phyloP scores from a whole-genome alignment of 92 coral and sea anemone species.

The Micromussa lordhowensis region DNA sequence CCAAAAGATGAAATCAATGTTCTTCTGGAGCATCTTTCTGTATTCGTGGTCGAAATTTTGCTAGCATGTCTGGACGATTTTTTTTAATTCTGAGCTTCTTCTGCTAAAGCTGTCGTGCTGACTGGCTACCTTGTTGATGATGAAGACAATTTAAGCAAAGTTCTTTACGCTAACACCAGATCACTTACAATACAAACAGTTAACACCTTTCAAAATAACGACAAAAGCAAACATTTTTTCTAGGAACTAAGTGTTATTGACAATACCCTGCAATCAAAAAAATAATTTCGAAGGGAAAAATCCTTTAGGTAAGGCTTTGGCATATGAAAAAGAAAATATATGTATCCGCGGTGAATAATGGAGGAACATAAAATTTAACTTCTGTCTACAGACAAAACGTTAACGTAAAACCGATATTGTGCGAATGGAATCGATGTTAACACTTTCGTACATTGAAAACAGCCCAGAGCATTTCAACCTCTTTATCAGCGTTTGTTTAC shows the following conservation, averaged over 20 bases:
- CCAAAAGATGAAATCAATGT: constrained; percentile 26
- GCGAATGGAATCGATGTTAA: not conserved
- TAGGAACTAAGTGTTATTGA: not conserved
- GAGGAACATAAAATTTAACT: not conserved
- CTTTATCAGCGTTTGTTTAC: not conserved
- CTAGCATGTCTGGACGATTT: not conserved
- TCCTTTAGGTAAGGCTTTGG: not conserved
- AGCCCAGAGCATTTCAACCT: not conserved
- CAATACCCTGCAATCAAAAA: not conserved
- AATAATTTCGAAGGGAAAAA: not conserved
- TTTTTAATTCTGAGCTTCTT: not conserved
- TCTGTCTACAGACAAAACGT: not conserved
- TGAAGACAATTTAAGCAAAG: not conserved
- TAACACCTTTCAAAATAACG: not conserved
- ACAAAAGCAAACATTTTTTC: not conserved
- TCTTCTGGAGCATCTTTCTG: not conserved
- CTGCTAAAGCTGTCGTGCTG: not conserved
- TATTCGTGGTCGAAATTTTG: constrained; percentile 7
- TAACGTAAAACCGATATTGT: not conserved
- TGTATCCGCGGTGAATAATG: not conserved
- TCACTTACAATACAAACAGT: constrained; percentile 7
- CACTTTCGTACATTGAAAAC: not conserved
- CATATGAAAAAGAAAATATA: not conserved
- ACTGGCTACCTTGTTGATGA: not conserved
- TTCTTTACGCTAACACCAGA: constrained; percentile 24